Conservation (phyloP, 2,113 vertebrate species). For the Accipiter cooperii region DNA sequence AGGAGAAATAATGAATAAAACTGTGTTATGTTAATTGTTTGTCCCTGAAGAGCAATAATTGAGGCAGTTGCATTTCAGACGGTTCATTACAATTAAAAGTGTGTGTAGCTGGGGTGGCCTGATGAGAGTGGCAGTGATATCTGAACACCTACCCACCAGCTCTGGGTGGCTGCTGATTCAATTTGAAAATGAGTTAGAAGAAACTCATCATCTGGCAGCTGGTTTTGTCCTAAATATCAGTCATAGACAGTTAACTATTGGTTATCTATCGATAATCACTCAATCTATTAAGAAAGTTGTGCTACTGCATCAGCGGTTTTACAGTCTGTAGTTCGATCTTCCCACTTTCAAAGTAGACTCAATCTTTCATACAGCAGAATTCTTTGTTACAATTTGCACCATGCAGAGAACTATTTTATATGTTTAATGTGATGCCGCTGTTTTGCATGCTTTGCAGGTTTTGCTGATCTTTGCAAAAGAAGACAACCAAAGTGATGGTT, state of each 20-base stretch:
- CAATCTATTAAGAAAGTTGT: background rate
- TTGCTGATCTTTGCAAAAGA: constrained; percentile 93
- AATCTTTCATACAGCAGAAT: rapidly evolving
- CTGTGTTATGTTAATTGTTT: background rate
- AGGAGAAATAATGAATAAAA: background rate
- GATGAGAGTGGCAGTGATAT: background rate
- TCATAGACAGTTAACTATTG: background rate
- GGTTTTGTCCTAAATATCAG: background rate
- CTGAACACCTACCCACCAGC: background rate
- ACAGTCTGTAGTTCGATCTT: background rate
- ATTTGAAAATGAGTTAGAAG: background rate
- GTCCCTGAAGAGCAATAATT: background rate
- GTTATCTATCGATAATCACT: background rate
- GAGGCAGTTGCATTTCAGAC: background rate
- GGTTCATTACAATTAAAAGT: background rate
- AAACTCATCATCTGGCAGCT: background rate
- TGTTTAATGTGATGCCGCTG: background rate
- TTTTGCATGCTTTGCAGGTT: constrained; percentile 76
- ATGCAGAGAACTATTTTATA: background rate
- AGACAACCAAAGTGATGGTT: constrained; percentile 91
- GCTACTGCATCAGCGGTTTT: background rate
- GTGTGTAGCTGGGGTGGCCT: background rate
- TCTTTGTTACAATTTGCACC: background rate
- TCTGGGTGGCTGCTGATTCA: background rate
- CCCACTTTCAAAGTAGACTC: background rate